Evolutionary conservation across 2,797 vertebrate genomes (phyloP).

Genomic region (Fundulus diaphanus): DNA sequence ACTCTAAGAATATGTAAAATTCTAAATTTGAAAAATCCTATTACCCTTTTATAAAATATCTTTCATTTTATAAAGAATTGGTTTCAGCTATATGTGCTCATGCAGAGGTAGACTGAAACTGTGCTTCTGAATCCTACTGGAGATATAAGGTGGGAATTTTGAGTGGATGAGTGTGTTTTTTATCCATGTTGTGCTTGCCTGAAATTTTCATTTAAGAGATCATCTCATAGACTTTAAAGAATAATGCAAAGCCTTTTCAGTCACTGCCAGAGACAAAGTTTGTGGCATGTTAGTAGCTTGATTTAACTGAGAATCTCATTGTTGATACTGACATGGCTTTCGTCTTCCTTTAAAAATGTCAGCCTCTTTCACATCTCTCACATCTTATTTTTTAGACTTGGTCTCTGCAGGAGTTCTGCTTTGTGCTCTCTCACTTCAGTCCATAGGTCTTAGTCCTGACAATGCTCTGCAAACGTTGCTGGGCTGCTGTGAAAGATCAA

Average conservation of each 20-base stretch:
- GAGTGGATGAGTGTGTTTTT: background rate
- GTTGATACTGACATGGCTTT: constrained; percentile 20
- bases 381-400: constrained; percentile 23
- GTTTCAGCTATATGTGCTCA: too few species aligned
- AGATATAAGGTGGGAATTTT: background rate
- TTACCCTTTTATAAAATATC: too few species aligned
- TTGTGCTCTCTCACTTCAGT: constrained; percentile 46
- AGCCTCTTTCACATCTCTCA: constrained; percentile 40
- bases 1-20: too few species aligned
- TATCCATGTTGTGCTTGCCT: background rate
- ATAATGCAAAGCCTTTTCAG: too few species aligned
- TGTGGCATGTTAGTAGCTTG: background rate
- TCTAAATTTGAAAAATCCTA: too few species aligned
- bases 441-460: constrained; percentile 27
- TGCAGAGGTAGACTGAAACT: too few species aligned
- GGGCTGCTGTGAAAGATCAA: constrained; percentile 17
- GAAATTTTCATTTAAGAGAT: background rate
- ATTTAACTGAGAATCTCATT: constrained; percentile 26
- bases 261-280: background rate
- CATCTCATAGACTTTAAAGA: constrained; percentile 2
- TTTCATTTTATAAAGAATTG: too few species aligned
- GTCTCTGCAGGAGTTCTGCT: constrained; percentile 41
- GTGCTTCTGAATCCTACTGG: too few species aligned
- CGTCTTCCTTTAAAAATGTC: constrained; percentile 46
- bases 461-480: constrained; percentile 19